Base-by-base conservation (phyloP, 2,113 vertebrate genomes). In the Podarcis raffonei region DNA sequence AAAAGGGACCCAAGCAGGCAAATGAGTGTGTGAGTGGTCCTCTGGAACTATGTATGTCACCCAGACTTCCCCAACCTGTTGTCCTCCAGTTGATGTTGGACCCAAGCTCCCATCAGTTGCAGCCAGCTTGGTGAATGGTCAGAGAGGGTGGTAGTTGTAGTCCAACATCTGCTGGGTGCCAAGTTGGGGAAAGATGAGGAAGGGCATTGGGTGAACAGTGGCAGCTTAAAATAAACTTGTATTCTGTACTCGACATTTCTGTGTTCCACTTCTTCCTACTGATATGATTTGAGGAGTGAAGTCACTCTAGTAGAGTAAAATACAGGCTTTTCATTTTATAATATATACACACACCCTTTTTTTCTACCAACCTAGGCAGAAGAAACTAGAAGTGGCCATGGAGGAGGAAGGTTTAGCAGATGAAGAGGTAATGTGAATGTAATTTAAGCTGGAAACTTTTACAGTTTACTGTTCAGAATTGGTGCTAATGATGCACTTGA, bases 311-410 rank as follows among this genome's bases (percentile, higher is more conserved):
- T 25, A 6, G 57, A 32, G 57, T 88, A 66, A 62, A 83, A 35
- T 42, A 48, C 32, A 16, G 30, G 3, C 81, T 30, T 32, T 13
- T 79, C 12, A 27, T 59, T 27, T 82, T 84, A 5, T 0, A 77
- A 82, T 9, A 59, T 53, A 42, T 85, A 1, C 68, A 4, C 18
- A 6, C 71, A 32, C 23, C 13, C n/a, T 37, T 87, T 22, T 92
- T 35, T n/a, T 92, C n/a, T 94, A 57, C 42, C 72, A 83, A 68
- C 25, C 7, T 68, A 98, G 99, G 96, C 99, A 99, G 95, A 99
- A 99, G 96, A 99, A 99, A 93, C 96, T 99, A 85, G 99, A 99
- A 96, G 98, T 99, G 87, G 98, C 97, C 89, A 99, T 99, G 99
- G 98, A 99, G 53, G 98, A 99, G 39, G 99, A 99, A 95, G 99